These are phyloP conservation scores for Drosophila kohkoa DNA, from an alignment of 1,140 invertebrate species.

Conservation along the genomic window DNA sequence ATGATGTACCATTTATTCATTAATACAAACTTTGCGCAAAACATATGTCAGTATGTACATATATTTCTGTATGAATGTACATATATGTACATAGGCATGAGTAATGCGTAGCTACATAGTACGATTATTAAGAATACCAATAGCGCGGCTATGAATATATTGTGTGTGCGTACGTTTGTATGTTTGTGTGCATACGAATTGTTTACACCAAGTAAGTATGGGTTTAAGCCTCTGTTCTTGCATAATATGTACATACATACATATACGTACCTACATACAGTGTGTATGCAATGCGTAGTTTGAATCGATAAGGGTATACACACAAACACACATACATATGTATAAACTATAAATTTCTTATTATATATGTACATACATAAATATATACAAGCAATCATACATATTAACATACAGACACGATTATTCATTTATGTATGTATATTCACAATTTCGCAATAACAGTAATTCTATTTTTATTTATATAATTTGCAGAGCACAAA, in stretches of 20 bases:
- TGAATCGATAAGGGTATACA: slow-evolving; percentile 31
- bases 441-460: slow-evolving; percentile 59
- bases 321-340: slow-evolving; percentile 14
- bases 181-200: slow-evolving; percentile 13
- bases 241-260: slow-evolving; percentile 18
- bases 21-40: neutral
- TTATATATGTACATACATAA: neutral
- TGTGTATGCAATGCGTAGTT: slow-evolving; percentile 12
- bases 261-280: neutral
- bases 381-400: neutral
- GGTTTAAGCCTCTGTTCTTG: slow-evolving; percentile 4
- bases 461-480: slow-evolving; percentile 71
- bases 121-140: slow-evolving; percentile 9
- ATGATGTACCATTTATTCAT: slow-evolving; percentile 2
- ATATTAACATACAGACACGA: slow-evolving; percentile 13
- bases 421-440: slow-evolving; percentile 23
- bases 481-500: slow-evolving; percentile 81
- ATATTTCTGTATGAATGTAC: slow-evolving; percentile 3
- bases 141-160: neutral
- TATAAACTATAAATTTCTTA: slow-evolving; percentile 12
- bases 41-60: neutral
- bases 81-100: neutral
- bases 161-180: slow-evolving; percentile 15
- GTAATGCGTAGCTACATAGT: neutral
- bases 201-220: slow-evolving; percentile 8